Evolutionary conservation across 2,888 invertebrate species (phyloP).

Genomic region (Dendrolimus pini): DNA sequence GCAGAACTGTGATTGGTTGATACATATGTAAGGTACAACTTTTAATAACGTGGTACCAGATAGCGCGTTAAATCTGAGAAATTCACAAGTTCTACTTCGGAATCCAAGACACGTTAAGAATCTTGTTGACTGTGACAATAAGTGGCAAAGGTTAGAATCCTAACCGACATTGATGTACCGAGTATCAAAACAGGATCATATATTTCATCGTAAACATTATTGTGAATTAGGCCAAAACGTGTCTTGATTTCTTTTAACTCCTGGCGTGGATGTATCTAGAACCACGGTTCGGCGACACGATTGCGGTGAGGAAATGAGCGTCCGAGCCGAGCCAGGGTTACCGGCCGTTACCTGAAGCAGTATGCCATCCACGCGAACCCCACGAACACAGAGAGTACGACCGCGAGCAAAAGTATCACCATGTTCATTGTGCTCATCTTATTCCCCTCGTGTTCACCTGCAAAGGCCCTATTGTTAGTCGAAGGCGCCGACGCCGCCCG

Average conservation of each 20-base stretch:
- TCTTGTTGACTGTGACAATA: no score
- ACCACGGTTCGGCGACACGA: background rate
- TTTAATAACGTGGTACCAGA: no score
- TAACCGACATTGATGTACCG: no score
- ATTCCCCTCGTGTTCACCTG: constrained; percentile 86
- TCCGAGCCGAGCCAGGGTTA: constrained; percentile 40
- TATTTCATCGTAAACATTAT: no score
- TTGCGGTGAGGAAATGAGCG: background rate
- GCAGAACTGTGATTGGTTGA: background rate
- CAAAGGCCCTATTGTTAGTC: constrained; percentile 22
- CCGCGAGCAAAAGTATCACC: constrained; percentile 95
- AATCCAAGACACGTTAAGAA: no score
- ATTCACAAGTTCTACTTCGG: no score
- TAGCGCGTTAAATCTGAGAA: no score
- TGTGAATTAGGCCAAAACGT: background rate
- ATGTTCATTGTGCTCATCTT: constrained; percentile 92
- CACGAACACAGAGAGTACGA: constrained; percentile 96
- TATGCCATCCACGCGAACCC: constrained; percentile 96
- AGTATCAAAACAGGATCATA: no score
- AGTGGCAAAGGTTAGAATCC: no score
- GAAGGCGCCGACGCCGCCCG: constrained; percentile 63
- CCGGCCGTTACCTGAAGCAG: constrained; percentile 91
- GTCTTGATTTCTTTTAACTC: background rate
- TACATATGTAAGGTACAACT: no score
- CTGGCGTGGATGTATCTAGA: background rate